phyloP scores from a whole-genome alignment of 2,888 invertebrate genomes.

The Callyntrura guangdongensis region DNA sequence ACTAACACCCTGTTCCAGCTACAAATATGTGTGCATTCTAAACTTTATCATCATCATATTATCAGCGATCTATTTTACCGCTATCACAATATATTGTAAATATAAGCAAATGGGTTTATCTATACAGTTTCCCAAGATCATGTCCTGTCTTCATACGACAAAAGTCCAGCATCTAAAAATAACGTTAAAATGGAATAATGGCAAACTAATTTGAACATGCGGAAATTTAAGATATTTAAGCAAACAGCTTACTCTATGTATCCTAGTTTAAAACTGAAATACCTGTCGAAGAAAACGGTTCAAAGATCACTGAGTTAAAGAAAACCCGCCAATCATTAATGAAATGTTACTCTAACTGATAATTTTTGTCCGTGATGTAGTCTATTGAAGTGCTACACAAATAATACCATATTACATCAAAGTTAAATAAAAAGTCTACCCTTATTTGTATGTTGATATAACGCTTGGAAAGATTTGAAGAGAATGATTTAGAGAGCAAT shows the following conservation, averaged over 20 bases:
- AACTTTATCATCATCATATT: neutral
- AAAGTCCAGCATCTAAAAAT: constrained; percentile 27
- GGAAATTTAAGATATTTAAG: no score
- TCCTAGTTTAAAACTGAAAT: no score
- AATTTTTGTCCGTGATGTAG: neutral
- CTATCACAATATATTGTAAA: constrained; percentile 72
- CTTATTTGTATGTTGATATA: no score
- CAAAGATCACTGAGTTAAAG: no score
- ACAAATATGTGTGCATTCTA: constrained; percentile 27
- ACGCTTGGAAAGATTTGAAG: neutral
- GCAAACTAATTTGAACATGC: constrained; percentile 29
- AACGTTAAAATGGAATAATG: neutral
- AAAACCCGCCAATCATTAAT: neutral
- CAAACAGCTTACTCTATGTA: no score
- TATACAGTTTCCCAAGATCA: neutral
- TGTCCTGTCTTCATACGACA: neutral
- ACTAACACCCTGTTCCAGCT: constrained; percentile 71
- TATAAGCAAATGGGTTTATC: constrained; percentile 34
- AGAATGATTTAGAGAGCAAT: neutral
- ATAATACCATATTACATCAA: no score
- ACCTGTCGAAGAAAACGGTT: no score
- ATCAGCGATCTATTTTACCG: constrained; percentile 27
- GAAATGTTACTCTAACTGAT: neutral
- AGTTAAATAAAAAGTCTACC: no score
- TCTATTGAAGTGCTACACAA: neutral